phyloP scores from a whole-genome alignment of 2,888 invertebrate species.

The Salpingus planirostris region DNA sequence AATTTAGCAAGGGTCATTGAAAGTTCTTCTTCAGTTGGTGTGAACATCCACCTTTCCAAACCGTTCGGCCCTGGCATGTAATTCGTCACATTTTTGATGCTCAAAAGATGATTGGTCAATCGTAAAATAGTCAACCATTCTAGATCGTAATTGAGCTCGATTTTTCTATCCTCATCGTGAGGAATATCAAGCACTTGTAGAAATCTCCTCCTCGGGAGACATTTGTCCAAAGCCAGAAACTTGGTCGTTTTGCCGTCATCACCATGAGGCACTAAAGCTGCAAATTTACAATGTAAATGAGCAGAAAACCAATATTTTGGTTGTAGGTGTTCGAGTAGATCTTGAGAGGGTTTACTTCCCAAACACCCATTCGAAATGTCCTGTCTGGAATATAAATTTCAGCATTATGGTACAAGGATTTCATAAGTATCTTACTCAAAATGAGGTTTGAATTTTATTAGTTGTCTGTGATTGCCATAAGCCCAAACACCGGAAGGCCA shows the following conservation, averaged over 20 bases:
- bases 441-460: conserved; percentile 71
- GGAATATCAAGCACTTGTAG: conserved; percentile 67
- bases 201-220: conserved; percentile 80
- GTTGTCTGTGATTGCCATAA: conserved; percentile 66
- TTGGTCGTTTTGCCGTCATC: conserved; percentile 54
- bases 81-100: conserved; percentile 55
- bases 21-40: conserved; percentile 68
- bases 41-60: conserved; percentile 58
- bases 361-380: conserved; percentile 74
- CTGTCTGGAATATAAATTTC: conserved; percentile 46
- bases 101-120: conserved; percentile 81
- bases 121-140: conserved; percentile 89
- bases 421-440: conserved; percentile 51
- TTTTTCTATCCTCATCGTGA: conserved; percentile 47
- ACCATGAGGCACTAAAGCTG: conserved; percentile 73
- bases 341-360: conserved; percentile 82
- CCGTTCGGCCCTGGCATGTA: conserved; percentile 78
- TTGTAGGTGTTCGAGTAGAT: conserved; percentile 68
- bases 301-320: conserved; percentile 96
- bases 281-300: conserved; percentile 94
- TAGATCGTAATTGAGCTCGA: conserved; percentile 67
- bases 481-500: conserved; percentile 90
- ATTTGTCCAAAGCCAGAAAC: conserved; percentile 95
- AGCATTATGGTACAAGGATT: background rate
- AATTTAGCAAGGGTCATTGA: conserved; percentile 55